Percentiles rank a stretch among this genome's conserved stretches.
Evolutionary conservation across 2,797 vertebrate species (phyloP).

Genomic region (Vireo griseus): DNA sequence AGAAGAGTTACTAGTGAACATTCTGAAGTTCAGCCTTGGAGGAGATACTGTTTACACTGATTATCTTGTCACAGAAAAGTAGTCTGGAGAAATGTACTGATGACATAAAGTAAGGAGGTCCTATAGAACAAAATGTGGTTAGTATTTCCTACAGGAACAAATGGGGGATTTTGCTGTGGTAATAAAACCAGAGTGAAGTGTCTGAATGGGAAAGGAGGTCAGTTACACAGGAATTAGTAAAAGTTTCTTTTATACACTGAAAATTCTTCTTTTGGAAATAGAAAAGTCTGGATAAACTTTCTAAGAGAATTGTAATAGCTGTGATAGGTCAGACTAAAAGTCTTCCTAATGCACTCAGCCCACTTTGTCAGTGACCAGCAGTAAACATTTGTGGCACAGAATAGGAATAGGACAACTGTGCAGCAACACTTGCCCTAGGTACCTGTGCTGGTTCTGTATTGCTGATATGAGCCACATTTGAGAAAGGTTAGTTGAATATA

Average conservation of each 20-base stretch:
- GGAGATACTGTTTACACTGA: background rate
- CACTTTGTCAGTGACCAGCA: background rate
- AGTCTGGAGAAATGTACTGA: background rate
- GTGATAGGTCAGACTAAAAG: background rate
- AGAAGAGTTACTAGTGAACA: background rate
- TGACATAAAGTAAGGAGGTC: background rate
- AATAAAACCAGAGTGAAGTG: background rate
- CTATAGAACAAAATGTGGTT: background rate
- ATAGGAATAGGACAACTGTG: background rate
- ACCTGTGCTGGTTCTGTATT: background rate
- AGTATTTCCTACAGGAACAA: background rate
- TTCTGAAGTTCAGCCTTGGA: background rate
- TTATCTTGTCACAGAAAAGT: background rate
- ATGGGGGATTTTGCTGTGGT: background rate
- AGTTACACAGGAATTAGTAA: background rate
- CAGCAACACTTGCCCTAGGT: background rate
- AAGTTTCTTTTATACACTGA: background rate
- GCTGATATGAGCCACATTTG: background rate
- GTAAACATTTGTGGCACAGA: background rate
- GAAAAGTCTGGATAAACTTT: background rate
- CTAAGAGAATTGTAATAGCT: background rate
- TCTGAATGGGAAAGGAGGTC: background rate
- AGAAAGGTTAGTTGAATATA: background rate
- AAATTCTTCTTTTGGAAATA: background rate
- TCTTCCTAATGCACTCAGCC: background rate